Evolutionary conservation across 2,113 vertebrate genomes (phyloP).

Genomic region (Salvelinus namaycush): DNA sequence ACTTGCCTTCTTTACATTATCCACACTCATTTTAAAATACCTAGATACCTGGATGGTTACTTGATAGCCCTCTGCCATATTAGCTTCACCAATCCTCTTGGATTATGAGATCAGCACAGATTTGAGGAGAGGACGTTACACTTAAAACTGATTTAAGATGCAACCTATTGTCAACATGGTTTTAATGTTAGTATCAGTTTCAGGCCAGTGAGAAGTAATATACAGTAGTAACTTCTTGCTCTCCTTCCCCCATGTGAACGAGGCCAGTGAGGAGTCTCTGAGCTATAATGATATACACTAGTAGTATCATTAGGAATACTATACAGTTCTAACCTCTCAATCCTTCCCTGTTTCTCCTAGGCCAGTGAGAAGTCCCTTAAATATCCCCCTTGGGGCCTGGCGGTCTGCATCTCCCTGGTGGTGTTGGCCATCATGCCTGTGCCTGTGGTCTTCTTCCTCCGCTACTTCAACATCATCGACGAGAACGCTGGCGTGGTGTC

Average conservation of each 20-base stretch:
- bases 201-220: too few relatives aligned
- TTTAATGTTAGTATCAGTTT: too few relatives aligned
- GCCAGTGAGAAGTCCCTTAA: slow-evolving; percentile 77
- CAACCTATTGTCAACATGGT: too few relatives aligned
- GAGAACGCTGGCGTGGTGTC: slow-evolving; percentile 79
- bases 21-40: too few relatives aligned
- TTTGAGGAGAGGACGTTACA: too few relatives aligned
- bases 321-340: background rate
- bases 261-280: slow-evolving; percentile 82
- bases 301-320: too few relatives aligned
- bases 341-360: slow-evolving; percentile 61
- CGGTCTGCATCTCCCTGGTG: slow-evolving; percentile 85
- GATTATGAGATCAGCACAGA: too few relatives aligned
- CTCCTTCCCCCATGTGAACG: slow-evolving; percentile 5
- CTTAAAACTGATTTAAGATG: too few relatives aligned
- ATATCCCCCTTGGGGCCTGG: slow-evolving; percentile 87
- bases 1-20: too few relatives aligned
- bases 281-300: slow-evolving; percentile 59
- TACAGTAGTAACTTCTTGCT: background rate
- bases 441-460: slow-evolving; percentile 83
- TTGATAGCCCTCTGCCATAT: too few relatives aligned
- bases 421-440: slow-evolving; percentile 85
- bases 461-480: slow-evolving; percentile 84
- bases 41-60: too few relatives aligned
- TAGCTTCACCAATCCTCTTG: too few relatives aligned